phyloP scores from a whole-genome alignment of 2,888 invertebrate genomes.

The Argyresthia albistria region DNA sequence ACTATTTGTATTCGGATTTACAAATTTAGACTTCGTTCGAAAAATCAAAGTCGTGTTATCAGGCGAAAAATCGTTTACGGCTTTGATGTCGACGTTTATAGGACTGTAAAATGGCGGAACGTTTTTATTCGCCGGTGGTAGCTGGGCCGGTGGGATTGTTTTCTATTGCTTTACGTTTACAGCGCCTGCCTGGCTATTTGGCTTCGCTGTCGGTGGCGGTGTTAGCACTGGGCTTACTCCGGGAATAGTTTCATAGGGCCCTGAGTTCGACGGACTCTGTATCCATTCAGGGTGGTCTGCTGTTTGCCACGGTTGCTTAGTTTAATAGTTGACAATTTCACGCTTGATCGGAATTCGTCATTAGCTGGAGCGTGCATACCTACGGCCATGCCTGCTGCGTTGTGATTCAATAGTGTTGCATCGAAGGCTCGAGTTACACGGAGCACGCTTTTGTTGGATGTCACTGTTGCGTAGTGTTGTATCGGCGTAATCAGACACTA shows the following conservation, averaged over 20 bases:
- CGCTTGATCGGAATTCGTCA: constrained; percentile 17
- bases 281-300: constrained; percentile 35
- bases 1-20: constrained; percentile 14
- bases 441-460: background rate
- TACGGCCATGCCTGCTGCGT: background rate
- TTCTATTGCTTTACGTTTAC: constrained; percentile 17
- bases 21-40: constrained; percentile 9
- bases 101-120: constrained; percentile 36
- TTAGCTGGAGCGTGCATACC: background rate
- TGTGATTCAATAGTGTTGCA: background rate
- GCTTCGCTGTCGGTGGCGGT: constrained; percentile 21
- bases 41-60: constrained; percentile 16
- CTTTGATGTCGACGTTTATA: constrained; percentile 42
- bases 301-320: constrained; percentile 1
- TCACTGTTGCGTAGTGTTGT: background rate
- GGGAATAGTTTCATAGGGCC: constrained; percentile 38
- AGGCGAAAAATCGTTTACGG: constrained; percentile 4
- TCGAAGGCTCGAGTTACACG: background rate
- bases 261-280: constrained; percentile 26
- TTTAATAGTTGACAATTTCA: constrained; percentile 11
- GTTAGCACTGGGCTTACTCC: constrained; percentile 29
- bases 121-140: constrained; percentile 30
- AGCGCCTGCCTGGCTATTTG: constrained; percentile 19
- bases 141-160: constrained; percentile 19
- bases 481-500: background rate